Percentiles rank a stretch among this genome's conserved stretches.
Evolutionary conservation across 2,113 vertebrate genomes (phyloP).

Genomic region (Casuarius casuarius): DNA sequence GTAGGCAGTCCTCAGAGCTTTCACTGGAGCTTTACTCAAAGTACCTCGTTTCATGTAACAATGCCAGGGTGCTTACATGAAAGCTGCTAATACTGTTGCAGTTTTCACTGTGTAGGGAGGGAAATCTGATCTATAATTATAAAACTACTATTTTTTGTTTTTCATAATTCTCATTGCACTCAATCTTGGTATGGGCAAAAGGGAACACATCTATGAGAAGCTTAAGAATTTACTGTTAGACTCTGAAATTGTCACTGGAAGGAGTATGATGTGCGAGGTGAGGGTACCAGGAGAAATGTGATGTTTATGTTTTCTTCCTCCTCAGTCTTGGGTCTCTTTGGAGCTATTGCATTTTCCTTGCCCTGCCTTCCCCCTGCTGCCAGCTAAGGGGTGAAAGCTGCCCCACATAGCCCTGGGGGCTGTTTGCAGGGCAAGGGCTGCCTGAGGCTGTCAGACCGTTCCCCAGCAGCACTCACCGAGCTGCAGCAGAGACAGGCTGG

Average conservation of each 20-base stretch:
- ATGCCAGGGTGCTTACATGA: rapidly evolving
- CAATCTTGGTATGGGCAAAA: neutral
- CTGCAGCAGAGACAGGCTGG: neutral
- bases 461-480: rapidly evolving
- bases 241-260: neutral
- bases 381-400: neutral
- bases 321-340: neutral
- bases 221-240: neutral
- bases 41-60: neutral
- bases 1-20: neutral
- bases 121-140: neutral
- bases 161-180: neutral
- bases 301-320: neutral
- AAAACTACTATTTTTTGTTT: neutral
- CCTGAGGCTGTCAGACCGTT: neutral
- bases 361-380: neutral
- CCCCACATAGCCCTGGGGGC: rapidly evolving
- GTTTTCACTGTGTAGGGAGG: neutral
- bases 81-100: neutral
- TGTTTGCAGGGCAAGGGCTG: rapidly evolving
- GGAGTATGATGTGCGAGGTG: too few species aligned
- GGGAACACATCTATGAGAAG: neutral
- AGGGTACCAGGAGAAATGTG: neutral
- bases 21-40: neutral
- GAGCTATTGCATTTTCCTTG: neutral